A percentile compares a stretch with the other conserved stretches of the same genome.
phyloP scores from a whole-genome alignment of 2,888 invertebrate genomes.

The Polymixis flavicincta region DNA sequence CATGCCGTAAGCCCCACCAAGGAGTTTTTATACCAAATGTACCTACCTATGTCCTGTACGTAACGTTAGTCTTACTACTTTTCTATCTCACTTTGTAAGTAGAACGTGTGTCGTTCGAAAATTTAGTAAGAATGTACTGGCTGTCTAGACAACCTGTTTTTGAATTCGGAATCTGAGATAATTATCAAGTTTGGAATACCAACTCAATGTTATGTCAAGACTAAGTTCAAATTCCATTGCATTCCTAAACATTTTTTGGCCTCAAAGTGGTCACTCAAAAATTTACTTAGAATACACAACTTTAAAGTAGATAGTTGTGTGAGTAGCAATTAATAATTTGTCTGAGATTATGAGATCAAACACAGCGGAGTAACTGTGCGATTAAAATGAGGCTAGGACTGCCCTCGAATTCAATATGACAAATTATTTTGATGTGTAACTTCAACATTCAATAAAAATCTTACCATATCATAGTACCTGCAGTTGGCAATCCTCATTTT shows the following conservation, averaged over 20 bases:
- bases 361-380: neutral
- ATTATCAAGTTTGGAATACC: neutral
- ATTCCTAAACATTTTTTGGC: neutral
- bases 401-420: neutral
- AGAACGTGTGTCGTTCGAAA: conserved; percentile 48
- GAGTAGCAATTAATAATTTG: neutral
- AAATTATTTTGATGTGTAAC: neutral
- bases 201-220: neutral
- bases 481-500: neutral
- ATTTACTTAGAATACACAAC: neutral
- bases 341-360: neutral
- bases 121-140: conserved; percentile 32
- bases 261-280: neutral
- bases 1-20: conserved; percentile 90
- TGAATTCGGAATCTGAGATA: conserved; percentile 1
- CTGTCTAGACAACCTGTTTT: neutral
- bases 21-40: conserved; percentile 75
- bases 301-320: neutral
- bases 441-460: neutral
- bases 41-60: conserved; percentile 70
- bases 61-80: conserved; percentile 72
- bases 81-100: conserved; percentile 78
- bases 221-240: neutral
- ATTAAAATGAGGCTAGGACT: neutral
- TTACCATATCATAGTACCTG: neutral